Percentiles rank a stretch among this genome's conserved stretches.
phyloP scores from a whole-genome alignment of 64 coral and sea anemone species.

The Cladopsammia gracilis region DNA sequence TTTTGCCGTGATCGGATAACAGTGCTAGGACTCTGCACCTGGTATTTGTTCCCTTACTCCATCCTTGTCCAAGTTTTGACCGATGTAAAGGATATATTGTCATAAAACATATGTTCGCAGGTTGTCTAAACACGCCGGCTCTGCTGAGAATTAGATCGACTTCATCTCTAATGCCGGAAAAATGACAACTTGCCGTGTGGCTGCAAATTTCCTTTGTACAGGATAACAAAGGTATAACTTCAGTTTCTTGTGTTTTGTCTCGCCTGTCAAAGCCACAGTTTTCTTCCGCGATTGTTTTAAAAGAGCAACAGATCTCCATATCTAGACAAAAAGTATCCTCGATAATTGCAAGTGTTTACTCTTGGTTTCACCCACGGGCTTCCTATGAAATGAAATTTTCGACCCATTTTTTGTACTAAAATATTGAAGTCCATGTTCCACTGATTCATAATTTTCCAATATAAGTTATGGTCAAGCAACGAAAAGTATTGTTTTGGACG shows the following conservation, averaged over 20 bases:
- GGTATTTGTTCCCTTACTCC: neutral
- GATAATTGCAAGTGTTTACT: no score
- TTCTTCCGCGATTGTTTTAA: conserved; percentile 2
- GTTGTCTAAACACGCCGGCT: neutral
- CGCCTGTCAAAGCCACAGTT: conserved; percentile 14
- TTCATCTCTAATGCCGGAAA: neutral
- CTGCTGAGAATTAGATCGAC: neutral
- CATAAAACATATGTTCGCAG: neutral
- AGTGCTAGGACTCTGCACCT: neutral
- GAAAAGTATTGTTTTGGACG: no score
- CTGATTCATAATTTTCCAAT: no score
- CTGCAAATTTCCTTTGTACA: conserved; percentile 8
- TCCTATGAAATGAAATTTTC: no score
- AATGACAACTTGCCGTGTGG: neutral
- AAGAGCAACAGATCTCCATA: conserved; percentile 40
- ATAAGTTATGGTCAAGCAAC: no score
- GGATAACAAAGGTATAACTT: neutral
- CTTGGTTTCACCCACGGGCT: no score
- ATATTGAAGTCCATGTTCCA: no score
- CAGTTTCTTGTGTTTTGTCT: conserved; percentile 6
- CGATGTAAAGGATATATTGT: conserved; percentile 25
- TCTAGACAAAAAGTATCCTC: no score
- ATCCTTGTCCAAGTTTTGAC: conserved; percentile 10
- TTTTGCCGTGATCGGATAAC: conserved; percentile 10
- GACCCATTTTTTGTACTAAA: no score